These are phyloP conservation scores for Sebastes miniatus DNA, from an alignment of 2,797 vertebrate genomes.

Conservation along the genomic window DNA sequence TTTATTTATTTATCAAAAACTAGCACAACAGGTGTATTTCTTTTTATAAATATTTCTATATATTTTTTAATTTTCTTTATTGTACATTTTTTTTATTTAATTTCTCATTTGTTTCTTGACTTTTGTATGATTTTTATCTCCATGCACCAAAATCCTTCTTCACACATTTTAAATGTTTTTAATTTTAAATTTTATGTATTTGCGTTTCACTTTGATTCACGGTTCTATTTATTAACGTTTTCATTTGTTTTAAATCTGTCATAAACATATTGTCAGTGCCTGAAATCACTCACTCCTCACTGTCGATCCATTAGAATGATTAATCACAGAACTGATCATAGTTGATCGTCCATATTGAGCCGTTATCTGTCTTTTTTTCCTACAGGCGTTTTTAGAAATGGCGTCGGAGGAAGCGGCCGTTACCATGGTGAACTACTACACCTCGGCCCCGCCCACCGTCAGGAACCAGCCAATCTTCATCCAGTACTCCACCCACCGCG, in stretches of 20 bases:
- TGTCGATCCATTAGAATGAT: too few relatives aligned
- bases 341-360: too few relatives aligned
- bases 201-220: neutral
- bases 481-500: constrained; percentile 91
- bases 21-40: too few relatives aligned
- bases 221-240: neutral
- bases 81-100: too few relatives aligned
- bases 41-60: too few relatives aligned
- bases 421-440: constrained; percentile 90
- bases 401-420: constrained; percentile 90
- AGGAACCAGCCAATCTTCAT: constrained; percentile 88
- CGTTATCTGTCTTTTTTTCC: neutral
- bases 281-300: too few relatives aligned
- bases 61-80: too few relatives aligned
- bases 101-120: too few relatives aligned
- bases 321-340: too few relatives aligned
- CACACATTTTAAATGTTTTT: neutral
- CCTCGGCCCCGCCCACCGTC: constrained; percentile 80
- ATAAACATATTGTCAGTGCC: neutral
- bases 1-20: too few relatives aligned
- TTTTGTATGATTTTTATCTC: too few relatives aligned
- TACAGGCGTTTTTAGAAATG: constrained; percentile 94
- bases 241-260: neutral
- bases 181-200: neutral
- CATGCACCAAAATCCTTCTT: rapidly evolving